Percentiles rank a stretch among this genome's conserved stretches.
Evolutionary conservation across 2,113 vertebrate species (phyloP).

Genomic region (Falco punctatus): DNA sequence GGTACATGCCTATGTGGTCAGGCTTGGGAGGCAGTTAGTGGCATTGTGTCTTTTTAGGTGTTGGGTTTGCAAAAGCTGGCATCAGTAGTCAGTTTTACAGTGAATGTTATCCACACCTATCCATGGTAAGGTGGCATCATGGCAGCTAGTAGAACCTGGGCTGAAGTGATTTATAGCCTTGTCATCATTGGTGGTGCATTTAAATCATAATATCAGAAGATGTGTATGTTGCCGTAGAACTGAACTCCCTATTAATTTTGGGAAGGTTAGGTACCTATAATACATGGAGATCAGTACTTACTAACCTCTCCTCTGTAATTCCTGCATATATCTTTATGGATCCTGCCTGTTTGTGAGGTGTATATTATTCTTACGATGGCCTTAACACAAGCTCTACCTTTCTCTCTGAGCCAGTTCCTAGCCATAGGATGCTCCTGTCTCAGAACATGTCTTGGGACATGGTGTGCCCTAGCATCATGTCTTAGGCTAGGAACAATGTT

Average conservation of each 20-base stretch:
- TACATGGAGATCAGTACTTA: not conserved
- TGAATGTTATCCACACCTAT: not conserved
- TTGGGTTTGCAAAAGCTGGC: not conserved
- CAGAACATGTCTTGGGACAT: rapidly evolving
- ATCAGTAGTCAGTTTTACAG: not conserved
- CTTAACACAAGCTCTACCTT: not conserved
- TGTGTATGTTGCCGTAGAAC: not conserved
- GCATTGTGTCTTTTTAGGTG: not conserved
- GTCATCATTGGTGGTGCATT: not conserved
- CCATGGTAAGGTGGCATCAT: not conserved
- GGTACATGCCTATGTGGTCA: not conserved
- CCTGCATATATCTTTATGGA: not conserved
- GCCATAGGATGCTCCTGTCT: not conserved
- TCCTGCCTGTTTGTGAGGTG: not conserved
- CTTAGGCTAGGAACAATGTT: not conserved
- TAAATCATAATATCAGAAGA: not conserved
- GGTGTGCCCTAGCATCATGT: not conserved
- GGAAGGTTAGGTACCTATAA: not conserved
- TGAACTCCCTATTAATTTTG: not conserved
- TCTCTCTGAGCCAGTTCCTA: not conserved
- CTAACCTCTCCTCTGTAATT: not conserved
- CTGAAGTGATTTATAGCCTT: not conserved
- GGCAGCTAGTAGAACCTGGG: not conserved
- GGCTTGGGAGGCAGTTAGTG: not conserved
- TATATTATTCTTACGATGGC: not conserved